A percentile compares a stretch with the other conserved stretches of the same genome.
Evolutionary conservation across 2,888 invertebrate species (phyloP).

Genomic region (Thymelicus acteon): DNA sequence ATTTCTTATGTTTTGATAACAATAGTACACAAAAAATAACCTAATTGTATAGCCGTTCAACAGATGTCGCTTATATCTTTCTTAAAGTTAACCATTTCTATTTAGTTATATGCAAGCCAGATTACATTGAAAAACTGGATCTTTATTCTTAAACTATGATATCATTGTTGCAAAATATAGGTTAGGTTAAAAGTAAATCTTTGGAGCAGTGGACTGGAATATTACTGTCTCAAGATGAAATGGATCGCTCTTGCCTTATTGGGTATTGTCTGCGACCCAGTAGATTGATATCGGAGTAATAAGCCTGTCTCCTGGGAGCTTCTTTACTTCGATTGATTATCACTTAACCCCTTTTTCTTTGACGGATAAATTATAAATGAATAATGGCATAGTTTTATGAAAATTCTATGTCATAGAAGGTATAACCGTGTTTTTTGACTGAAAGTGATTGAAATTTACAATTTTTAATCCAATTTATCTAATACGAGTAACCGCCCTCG

Average conservation of each 20-base stretch:
- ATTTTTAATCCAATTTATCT: no score
- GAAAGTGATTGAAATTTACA: no score
- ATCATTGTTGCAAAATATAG: background rate
- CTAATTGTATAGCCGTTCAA: no score
- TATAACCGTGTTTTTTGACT: no score
- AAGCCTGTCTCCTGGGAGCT: background rate
- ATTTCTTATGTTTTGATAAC: no score
- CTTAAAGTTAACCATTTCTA: no score
- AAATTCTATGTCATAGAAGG: background rate
- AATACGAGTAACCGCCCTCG: no score
- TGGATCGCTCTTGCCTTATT: background rate
- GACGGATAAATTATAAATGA: constrained; percentile 3
- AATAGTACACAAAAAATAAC: no score
- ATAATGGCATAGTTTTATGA: background rate
- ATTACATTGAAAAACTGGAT: no score
- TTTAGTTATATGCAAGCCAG: no score
- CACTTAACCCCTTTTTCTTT: constrained; percentile 3
- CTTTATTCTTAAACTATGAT: background rate
- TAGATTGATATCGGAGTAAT: constrained; percentile 6
- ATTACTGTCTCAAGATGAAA: constrained; percentile 4
- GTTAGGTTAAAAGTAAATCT: background rate
- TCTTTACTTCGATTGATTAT: background rate
- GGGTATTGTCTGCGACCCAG: background rate
- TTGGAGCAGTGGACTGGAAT: background rate
- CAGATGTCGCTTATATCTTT: no score